phyloP scores from a whole-genome alignment of 1,140 invertebrate species.

The Caenorhabditis brenneri region DNA sequence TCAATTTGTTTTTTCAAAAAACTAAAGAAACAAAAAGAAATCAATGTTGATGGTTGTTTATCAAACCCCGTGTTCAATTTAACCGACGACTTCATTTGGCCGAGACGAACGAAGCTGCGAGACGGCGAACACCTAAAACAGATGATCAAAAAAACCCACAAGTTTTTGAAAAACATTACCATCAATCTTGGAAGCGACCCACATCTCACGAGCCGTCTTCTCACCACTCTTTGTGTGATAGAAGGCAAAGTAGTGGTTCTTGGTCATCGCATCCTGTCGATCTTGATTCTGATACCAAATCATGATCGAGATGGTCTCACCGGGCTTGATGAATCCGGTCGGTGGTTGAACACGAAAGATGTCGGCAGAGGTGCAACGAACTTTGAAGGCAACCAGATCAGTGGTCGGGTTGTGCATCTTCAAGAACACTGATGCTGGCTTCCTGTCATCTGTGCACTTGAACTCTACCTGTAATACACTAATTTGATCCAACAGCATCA shows the following conservation, averaged over 20 bases:
- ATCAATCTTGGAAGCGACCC: slow-evolving; percentile 4
- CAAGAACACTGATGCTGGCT: background rate
- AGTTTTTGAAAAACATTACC: background rate
- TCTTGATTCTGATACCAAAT: slow-evolving; percentile 47
- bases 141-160: background rate
- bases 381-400: slow-evolving; percentile 5
- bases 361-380: slow-evolving; percentile 41
- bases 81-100: background rate
- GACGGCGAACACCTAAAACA: slow-evolving; percentile 20
- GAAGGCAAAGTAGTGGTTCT: slow-evolving; percentile 47
- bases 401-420: background rate
- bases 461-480: background rate
- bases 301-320: slow-evolving; percentile 16
- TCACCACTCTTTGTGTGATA: slow-evolving; percentile 36
- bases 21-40: too few species aligned
- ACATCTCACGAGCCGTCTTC: slow-evolving; percentile 6
- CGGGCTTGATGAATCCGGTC: slow-evolving; percentile 35
- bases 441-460: slow-evolving; percentile 19
- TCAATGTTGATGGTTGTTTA: too few species aligned
- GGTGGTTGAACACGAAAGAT: slow-evolving; percentile 53
- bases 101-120: background rate
- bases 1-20: too few species aligned
- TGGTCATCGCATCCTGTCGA: background rate
- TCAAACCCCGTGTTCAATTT: too few species aligned
- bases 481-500: background rate